phyloP scores from a whole-genome alignment of 2,797 vertebrate species.

The Sebastes jordani region DNA sequence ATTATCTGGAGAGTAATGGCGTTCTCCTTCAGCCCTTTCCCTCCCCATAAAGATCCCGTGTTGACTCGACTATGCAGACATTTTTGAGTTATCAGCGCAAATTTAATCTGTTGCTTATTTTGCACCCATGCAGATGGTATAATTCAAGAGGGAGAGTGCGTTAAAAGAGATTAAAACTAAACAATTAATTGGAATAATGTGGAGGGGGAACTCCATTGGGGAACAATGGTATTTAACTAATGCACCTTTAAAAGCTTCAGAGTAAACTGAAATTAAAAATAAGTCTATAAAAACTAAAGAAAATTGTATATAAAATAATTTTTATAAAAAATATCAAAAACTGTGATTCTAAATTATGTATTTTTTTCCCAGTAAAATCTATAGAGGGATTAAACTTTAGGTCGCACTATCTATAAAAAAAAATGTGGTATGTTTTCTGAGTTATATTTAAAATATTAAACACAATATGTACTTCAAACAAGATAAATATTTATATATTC shows the following conservation, averaged over 20 bases:
- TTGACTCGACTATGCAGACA: conserved; percentile 55
- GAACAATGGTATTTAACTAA: background rate
- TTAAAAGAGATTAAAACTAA: conserved; percentile 35
- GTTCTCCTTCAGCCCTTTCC: conserved; percentile 61
- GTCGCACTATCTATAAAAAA: background rate
- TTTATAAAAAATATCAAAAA: background rate
- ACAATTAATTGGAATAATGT: conserved; percentile 12
- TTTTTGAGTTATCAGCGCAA: conserved; percentile 58
- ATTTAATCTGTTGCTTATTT: conserved; percentile 63
- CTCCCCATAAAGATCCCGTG: conserved; percentile 57
- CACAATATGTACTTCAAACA: background rate
- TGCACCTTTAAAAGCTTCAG: background rate
- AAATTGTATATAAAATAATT: background rate
- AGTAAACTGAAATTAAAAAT: background rate
- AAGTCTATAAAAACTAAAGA: background rate
- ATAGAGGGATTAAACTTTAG: background rate
- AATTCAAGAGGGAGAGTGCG: conserved; percentile 28
- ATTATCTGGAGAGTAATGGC: conserved; percentile 74
- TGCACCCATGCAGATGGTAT: conserved; percentile 15
- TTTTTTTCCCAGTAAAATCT: background rate
- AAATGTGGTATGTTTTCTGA: background rate
- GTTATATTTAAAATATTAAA: background rate
- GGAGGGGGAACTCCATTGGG: background rate
- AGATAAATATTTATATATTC: background rate
- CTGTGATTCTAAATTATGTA: background rate